Percentiles rank a stretch among this genome's conserved stretches.
Conservation (phyloP, 35 echinoderm and acorn worm genomes). For the Hemicentrotus pulcherrimus region DNA sequence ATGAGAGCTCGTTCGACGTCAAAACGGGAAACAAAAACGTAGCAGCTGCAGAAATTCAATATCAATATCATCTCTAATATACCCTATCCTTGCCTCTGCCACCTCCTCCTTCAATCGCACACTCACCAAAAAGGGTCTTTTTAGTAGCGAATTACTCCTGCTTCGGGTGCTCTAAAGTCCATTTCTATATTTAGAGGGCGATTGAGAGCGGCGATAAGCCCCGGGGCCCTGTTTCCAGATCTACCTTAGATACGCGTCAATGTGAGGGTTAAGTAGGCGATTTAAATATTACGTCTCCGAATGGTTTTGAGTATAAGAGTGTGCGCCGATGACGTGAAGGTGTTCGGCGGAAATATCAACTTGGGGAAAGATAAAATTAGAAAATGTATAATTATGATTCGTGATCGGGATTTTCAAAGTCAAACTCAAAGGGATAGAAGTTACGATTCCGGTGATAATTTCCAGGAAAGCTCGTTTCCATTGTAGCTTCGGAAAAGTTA, state of each 20-base stretch:
- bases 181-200: constrained; percentile 3
- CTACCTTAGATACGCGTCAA: neutral
- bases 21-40: neutral
- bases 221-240: neutral
- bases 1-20: neutral
- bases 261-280: constrained; percentile 1
- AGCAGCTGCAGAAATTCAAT: constrained; percentile 44
- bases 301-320: neutral
- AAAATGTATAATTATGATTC: too few species aligned
- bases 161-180: constrained; percentile 1
- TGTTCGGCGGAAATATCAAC: neutral
- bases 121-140: neutral
- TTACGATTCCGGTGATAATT: too few species aligned
- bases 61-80: constrained; percentile 41
- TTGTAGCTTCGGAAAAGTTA: too few species aligned
- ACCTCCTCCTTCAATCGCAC: neutral
- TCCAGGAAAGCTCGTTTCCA: too few species aligned
- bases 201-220: neutral
- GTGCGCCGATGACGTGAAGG: neutral
- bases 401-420: too few species aligned
- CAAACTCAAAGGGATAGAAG: too few species aligned
- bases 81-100: neutral
- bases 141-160: neutral
- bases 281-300: neutral
- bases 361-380: neutral